Conservation (phyloP, 2,888 invertebrate genomes). For the Ormyrus pomaceus region DNA sequence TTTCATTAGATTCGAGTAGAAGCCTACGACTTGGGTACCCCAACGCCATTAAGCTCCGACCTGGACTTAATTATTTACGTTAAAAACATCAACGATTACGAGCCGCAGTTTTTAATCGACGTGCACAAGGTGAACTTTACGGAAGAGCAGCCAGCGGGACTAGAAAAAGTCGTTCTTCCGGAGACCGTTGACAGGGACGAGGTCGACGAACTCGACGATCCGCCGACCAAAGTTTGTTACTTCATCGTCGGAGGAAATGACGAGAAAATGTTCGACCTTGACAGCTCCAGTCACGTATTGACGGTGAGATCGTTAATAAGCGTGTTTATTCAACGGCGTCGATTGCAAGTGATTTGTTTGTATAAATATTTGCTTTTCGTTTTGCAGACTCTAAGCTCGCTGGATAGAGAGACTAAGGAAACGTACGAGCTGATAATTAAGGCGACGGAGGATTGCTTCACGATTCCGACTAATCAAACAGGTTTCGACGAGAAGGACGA, state of each 20-base stretch:
- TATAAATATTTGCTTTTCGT: no score
- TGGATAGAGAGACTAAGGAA: constrained; percentile 86
- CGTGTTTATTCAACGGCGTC: neutral
- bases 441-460: constrained; percentile 89
- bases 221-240: constrained; percentile 91
- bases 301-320: constrained; percentile 75
- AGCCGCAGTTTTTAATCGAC: constrained; percentile 89
- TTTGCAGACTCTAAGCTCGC: constrained; percentile 77
- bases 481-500: constrained; percentile 80
- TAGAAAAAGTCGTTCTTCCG: constrained; percentile 83
- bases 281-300: constrained; percentile 84
- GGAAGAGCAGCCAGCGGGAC: constrained; percentile 81
- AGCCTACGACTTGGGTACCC: constrained; percentile 92
- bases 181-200: constrained; percentile 91
- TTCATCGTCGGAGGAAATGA: constrained; percentile 92
- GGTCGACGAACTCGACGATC: constrained; percentile 88
- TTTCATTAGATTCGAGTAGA: constrained; percentile 86
- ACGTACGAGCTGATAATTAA: constrained; percentile 85
- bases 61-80: constrained; percentile 92
- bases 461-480: constrained; percentile 78
- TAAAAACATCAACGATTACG: constrained; percentile 91
- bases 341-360: no score
- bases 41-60: constrained; percentile 91
- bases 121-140: constrained; percentile 83
- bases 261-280: constrained; percentile 83